phyloP scores from a whole-genome alignment of 2,113 vertebrate genomes.

The Syngnathus scovelli region DNA sequence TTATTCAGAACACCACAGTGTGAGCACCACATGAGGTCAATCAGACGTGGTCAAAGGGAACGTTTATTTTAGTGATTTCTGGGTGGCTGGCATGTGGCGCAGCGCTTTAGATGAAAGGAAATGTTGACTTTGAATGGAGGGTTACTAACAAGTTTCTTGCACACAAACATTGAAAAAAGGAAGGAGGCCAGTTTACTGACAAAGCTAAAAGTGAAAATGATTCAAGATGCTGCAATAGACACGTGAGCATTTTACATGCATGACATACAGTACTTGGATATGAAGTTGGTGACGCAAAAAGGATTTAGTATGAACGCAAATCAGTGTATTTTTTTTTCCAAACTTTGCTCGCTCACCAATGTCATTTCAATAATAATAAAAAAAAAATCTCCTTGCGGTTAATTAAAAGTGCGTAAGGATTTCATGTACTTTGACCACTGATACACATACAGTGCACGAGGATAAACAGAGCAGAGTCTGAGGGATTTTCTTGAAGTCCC shows the following conservation, averaged over 20 bases:
- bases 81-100: conserved; percentile 60
- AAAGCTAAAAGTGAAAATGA: conserved; percentile 2
- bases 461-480: conserved; percentile 51
- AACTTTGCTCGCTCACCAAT: neutral
- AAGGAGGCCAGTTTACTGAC: conserved; percentile 1
- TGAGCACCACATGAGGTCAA: conserved; percentile 47
- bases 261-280: neutral
- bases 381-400: conserved; percentile 11
- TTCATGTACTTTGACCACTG: conserved; percentile 40
- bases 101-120: conserved; percentile 65
- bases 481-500: conserved; percentile 65
- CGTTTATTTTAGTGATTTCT: conserved; percentile 71
- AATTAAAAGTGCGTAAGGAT: conserved; percentile 38
- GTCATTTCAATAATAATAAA: conserved; percentile 1
- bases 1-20: conserved; percentile 16
- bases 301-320: neutral
- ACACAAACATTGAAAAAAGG: conserved; percentile 27
- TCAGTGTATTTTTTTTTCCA: neutral
- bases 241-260: neutral
- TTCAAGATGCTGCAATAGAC: neutral
- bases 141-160: conserved; percentile 37
- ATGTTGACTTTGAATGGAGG: conserved; percentile 52
- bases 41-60: conserved; percentile 54
- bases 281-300: neutral
- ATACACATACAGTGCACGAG: conserved; percentile 29